Evolutionary conservation across 2,888 invertebrate species (phyloP), one percentile per base, ranked within the genome.

Genomic region (Pammene aurita): DNA sequence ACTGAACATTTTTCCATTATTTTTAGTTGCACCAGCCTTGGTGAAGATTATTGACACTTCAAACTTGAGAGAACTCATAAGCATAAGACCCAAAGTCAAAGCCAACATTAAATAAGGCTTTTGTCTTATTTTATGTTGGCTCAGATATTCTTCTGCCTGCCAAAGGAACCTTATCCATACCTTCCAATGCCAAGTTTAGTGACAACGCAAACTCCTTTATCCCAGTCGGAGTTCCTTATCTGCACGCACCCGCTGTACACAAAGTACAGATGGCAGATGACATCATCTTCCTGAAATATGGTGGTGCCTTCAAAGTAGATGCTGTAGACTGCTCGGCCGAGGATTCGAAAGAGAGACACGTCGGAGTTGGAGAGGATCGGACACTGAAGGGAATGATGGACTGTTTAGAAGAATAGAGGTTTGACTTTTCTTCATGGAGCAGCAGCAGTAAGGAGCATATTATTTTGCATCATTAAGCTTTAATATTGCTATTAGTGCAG

Each of bases 291-390:
- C 26, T 83, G 78, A 0, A 89, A 77, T 35, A 90, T 73, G 9
- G 71, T 74, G 76, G 85, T 88, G 16, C 77, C 80, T 0, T 82
- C 77, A 1, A 87, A 87, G 77, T 89, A 85, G n/a, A 81, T 74
- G 73, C 85, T 87, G 68, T 77, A 80, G 1, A 88, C 82, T 0
- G 85, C 85, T 1, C 90, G 86, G 0, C 89, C 89, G 5, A 90
- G 73, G 63, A 84, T 79, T 0, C 90, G 88, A 9, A 90, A 78
- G 0, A 89, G 72, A 0, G 89, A 86, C 5, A 84, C 73, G 62
- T 90, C 88, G 16, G 83, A 81, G 34, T 84, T 72, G 1, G 79
- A 74, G 0, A 90, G 77, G 26, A 90, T 82, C 0, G 89, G 89
- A 66, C 90, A 90, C 90, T 90, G 75, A 1, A 10, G 13, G 35